phyloP scores from a whole-genome alignment of 2,797 vertebrate species.

The Parotocinclus haroldoi region DNA sequence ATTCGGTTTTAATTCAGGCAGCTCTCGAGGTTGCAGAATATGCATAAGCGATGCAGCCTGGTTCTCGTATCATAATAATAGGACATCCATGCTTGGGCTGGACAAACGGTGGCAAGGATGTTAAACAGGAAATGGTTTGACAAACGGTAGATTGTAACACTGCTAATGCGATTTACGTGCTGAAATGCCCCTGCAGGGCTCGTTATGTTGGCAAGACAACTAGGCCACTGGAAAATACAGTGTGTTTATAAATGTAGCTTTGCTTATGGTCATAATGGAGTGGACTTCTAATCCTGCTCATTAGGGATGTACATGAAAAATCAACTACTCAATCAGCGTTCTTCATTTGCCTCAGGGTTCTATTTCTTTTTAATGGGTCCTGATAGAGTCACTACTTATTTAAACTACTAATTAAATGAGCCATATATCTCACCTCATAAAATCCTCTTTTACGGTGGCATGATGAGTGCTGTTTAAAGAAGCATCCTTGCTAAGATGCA shows the following conservation, averaged over 20 bases:
- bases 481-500: neutral
- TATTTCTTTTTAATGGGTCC: neutral
- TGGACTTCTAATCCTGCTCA: too few relatives aligned
- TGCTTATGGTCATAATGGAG: too few relatives aligned
- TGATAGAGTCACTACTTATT: neutral
- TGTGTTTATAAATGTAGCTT: too few relatives aligned
- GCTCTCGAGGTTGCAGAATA: neutral
- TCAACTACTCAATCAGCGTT: neutral
- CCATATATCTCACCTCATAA: neutral
- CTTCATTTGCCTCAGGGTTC: neutral
- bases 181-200: neutral
- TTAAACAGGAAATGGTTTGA: neutral
- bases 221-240: neutral
- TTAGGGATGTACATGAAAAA: too few relatives aligned
- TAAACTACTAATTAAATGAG: slow-evolving; percentile 4
- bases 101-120: neutral
- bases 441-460: neutral
- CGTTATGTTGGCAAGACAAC: neutral
- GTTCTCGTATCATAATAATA: neutral
- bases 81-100: neutral
- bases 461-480: neutral
- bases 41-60: neutral
- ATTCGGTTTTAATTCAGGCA: neutral
- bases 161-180: neutral
- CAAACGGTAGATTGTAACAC: neutral